phyloP scores from a whole-genome alignment of 1,140 invertebrate species.

The Trinorchestia longiramus region DNA sequence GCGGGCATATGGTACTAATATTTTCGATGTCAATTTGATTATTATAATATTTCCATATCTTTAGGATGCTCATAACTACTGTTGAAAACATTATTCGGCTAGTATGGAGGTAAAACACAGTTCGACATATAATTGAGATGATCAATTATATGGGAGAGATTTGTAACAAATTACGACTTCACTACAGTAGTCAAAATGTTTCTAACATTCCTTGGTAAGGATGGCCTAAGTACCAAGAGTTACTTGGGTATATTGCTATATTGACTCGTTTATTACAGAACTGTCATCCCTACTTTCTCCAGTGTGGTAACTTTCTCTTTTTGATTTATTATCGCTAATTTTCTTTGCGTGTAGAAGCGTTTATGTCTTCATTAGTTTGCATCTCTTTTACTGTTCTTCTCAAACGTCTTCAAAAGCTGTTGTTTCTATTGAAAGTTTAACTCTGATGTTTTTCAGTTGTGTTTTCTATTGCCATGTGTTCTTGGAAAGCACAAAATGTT shows the following conservation, averaged over 20 bases:
- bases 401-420: not conserved
- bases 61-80: not conserved
- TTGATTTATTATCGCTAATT: not conserved
- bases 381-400: not conserved
- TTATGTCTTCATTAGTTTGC: not conserved
- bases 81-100: not conserved
- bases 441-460: not conserved
- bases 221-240: not conserved
- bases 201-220: not conserved
- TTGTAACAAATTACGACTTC: not conserved
- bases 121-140: not conserved
- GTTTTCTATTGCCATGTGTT: not conserved
- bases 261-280: not conserved
- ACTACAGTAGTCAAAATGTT: not conserved
- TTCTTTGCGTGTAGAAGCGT: not conserved
- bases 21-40: not conserved
- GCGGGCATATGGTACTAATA: not conserved
- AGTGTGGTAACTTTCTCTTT: not conserved
- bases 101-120: not conserved
- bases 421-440: not conserved
- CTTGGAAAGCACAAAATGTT: not conserved
- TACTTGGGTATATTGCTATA: not conserved
- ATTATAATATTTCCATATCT: not conserved
- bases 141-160: not conserved
- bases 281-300: not conserved